Percentiles rank a stretch among this genome's conserved stretches.
Conservation (phyloP, 2,113 vertebrate genomes). For the Saguinus imperator region DNA sequence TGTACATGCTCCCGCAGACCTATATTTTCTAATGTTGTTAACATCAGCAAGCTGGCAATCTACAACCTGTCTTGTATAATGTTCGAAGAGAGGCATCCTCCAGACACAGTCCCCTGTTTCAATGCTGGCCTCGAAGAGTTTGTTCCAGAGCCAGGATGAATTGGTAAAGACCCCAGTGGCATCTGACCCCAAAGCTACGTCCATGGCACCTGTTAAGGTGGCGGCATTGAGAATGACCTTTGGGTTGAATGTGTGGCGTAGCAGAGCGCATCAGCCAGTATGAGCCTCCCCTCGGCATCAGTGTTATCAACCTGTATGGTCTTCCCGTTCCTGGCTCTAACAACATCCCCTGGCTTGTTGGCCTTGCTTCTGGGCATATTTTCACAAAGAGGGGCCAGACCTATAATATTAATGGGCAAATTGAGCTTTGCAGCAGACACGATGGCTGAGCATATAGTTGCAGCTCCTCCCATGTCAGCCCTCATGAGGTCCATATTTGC, state of each 20-base stretch:
- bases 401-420: conserved; percentile 93
- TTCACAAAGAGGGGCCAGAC: conserved; percentile 96
- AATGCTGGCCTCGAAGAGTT: conserved; percentile 91
- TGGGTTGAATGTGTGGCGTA: conserved; percentile 94
- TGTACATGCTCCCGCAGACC: conserved; percentile 95
- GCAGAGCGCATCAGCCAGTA: conserved; percentile 95
- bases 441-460: conserved; percentile 93
- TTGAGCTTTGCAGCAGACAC: conserved; percentile 93
- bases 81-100: conserved; percentile 98
- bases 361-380: conserved; percentile 98
- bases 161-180: conserved; percentile 96
- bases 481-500: conserved; percentile 97
- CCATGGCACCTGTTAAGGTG: conserved; percentile 97
- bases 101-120: conserved; percentile 97
- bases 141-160: conserved; percentile 95
- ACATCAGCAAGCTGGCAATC: conserved; percentile 96
- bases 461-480: conserved; percentile 98
- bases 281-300: conserved; percentile 94
- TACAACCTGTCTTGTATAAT: conserved; percentile 94
- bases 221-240: conserved; percentile 93
- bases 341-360: conserved; percentile 96
- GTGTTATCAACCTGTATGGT: conserved; percentile 99
- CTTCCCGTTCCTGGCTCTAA: conserved; percentile 95
- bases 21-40: conserved; percentile 96
- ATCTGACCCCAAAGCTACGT: conserved; percentile 94